Evolutionary conservation across 2,797 vertebrate genomes (phyloP), one percentile per base, ranked within the genome.

Genomic region (Danio jaintianensis): DNA sequence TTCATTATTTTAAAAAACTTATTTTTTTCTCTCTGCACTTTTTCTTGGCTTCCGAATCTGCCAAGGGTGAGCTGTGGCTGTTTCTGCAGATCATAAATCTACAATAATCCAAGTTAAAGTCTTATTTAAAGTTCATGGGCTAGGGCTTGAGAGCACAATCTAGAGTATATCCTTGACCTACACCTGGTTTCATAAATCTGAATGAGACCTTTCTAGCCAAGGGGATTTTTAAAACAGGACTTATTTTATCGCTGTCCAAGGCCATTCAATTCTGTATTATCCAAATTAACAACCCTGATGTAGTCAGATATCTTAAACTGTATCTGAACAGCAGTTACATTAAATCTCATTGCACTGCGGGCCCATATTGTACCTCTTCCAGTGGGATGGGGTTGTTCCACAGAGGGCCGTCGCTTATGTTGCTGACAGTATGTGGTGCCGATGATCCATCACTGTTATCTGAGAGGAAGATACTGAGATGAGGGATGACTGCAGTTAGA

Each of bases 391-490:
- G 29, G 47, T 43, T 10, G 59, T 36, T 52, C 78, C 58, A 64
- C 29, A 47, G 48, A 45, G 48, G 47, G 22, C 45, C 2, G 59
- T 38, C 38, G 38, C 59, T 73, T 80, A 72, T 3, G 22, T 11
- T 58, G 40, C 69, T 76, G 85, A 88, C 86, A 85, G 88, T 85
- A 53, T 82, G 7, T 42, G 3, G 85, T 84, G 88, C 89, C 84
- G 82, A 81, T 84, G 83, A 91, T 91, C 88, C 89, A 92, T 93
- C 92, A 93, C 85, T 72, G 89, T 89, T 87, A 87, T 90, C 91
- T 90, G 89, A 89, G 75, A 62, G 89, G 79, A 87, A 89, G 91
- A 92, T 92, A 92, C 85, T 20, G 84, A 87, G 85, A 91, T 93
- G 91, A 92, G 86, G 89, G 90, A 93, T 92, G 90, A 83, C 86